Evolutionary conservation across 2,888 invertebrate species (phyloP).

Genomic region (Cerastis leucographa): DNA sequence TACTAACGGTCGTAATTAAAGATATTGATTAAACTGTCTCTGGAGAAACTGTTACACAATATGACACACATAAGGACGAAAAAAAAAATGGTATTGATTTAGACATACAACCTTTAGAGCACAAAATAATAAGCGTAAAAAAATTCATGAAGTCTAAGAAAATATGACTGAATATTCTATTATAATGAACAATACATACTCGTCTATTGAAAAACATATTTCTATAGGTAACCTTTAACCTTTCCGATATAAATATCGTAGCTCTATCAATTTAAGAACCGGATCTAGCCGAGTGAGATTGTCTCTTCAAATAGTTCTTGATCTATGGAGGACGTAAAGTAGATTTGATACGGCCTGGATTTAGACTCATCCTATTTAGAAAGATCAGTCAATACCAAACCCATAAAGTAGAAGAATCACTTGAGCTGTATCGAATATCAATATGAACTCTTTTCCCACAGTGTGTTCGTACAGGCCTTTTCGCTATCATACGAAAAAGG

Average conservation of each 20-base stretch:
- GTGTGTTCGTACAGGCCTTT: slow-evolving; percentile 61
- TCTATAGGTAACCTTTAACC: background rate
- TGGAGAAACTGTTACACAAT: background rate
- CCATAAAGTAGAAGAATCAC: slow-evolving; percentile 61
- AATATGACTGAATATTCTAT: slow-evolving; percentile 2
- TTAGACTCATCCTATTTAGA: slow-evolving; percentile 19
- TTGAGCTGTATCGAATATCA: slow-evolving; percentile 67
- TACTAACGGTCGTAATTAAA: slow-evolving; percentile 10
- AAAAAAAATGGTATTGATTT: background rate
- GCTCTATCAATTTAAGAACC: background rate
- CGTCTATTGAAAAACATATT: slow-evolving; percentile 13
- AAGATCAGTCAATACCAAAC: slow-evolving; percentile 35
- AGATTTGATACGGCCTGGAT: slow-evolving; percentile 28
- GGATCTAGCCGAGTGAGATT: background rate
- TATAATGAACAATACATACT: slow-evolving; percentile 16
- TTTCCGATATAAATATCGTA: slow-evolving; percentile 11
- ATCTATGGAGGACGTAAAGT: slow-evolving; percentile 7
- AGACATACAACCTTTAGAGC: background rate
- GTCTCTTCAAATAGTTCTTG: slow-evolving; percentile 16
- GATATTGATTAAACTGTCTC: background rate
- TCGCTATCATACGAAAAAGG: slow-evolving; percentile 61
- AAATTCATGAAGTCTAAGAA: background rate
- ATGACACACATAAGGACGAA: background rate
- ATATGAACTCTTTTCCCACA: slow-evolving; percentile 57
- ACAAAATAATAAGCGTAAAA: slow-evolving; percentile 3